These are phyloP conservation scores for Eurosta solidaginis DNA, from an alignment of 1,140 invertebrate genomes.

Conservation along the genomic window DNA sequence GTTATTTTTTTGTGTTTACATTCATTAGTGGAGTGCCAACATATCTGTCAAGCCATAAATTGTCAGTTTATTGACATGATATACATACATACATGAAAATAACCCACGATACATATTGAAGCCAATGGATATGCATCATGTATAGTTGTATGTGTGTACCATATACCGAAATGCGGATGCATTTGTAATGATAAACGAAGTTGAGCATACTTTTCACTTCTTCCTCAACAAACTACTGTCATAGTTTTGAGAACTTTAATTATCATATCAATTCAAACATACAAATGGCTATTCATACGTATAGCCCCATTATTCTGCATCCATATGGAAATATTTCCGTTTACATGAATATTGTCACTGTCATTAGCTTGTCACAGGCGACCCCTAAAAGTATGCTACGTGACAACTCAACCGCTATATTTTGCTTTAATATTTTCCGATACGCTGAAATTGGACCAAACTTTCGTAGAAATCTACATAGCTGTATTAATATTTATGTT, in stretches of 20 bases:
- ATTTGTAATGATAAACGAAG: too few relatives aligned
- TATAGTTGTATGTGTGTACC: neutral
- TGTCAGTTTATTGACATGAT: constrained; percentile 1
- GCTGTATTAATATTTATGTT: too few relatives aligned
- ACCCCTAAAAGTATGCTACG: neutral
- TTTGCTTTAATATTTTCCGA: too few relatives aligned
- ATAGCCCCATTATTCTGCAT: neutral
- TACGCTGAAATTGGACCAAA: too few relatives aligned
- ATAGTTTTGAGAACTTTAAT: too few relatives aligned
- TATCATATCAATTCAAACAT: neutral
- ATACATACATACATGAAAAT: neutral
- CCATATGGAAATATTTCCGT: neutral
- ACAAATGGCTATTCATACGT: neutral
- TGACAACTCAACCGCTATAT: neutral
- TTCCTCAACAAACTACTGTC: too few relatives aligned
- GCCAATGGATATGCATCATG: too few relatives aligned
- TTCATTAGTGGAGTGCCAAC: neutral
- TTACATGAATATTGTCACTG: neutral
- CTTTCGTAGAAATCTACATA: too few relatives aligned
- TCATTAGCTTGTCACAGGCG: neutral
- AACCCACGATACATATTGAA: too few relatives aligned
- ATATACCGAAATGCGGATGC: neutral
- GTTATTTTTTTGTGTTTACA: neutral
- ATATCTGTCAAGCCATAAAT: constrained; percentile 12
- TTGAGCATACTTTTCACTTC: too few relatives aligned